Percentiles rank a stretch among this genome's conserved stretches.
These are phyloP conservation scores for Rhagium mordax DNA, from an alignment of 2,888 invertebrate species.

Conservation along the genomic window DNA sequence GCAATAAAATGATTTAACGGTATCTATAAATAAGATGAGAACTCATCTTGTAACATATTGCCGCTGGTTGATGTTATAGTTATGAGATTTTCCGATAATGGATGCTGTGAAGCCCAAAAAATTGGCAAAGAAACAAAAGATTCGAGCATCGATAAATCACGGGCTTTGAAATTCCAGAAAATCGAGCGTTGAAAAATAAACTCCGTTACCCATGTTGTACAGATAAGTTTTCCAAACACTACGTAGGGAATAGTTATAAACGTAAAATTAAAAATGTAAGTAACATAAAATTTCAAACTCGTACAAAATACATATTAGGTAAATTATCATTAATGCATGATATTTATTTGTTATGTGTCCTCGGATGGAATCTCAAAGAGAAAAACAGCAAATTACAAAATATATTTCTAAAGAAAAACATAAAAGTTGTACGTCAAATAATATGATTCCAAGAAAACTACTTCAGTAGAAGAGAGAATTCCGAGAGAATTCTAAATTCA, in stretches of 20 bases:
- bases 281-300: neutral
- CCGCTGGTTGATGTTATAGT: neutral
- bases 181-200: neutral
- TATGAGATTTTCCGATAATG: neutral
- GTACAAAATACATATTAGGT: neutral
- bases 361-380: no score
- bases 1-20: neutral
- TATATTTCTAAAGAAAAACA: no score
- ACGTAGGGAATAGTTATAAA: neutral
- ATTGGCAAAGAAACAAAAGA: constrained; percentile 11
- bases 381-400: no score
- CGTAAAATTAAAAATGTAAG: neutral
- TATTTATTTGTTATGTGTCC: no score
- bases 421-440: no score
- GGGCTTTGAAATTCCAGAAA: constrained; percentile 3
- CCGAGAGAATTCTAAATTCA: no score
- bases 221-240: neutral
- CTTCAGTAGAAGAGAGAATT: no score
- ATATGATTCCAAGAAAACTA: no score
- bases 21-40: neutral
- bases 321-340: no score
- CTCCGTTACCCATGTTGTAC: neutral
- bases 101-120: neutral
- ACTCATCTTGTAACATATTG: neutral
- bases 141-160: constrained; percentile 5